A percentile compares a stretch with the other conserved stretches of the same genome.
phyloP scores from a whole-genome alignment of 2,113 vertebrate species.

The Tragulus kanchil region DNA sequence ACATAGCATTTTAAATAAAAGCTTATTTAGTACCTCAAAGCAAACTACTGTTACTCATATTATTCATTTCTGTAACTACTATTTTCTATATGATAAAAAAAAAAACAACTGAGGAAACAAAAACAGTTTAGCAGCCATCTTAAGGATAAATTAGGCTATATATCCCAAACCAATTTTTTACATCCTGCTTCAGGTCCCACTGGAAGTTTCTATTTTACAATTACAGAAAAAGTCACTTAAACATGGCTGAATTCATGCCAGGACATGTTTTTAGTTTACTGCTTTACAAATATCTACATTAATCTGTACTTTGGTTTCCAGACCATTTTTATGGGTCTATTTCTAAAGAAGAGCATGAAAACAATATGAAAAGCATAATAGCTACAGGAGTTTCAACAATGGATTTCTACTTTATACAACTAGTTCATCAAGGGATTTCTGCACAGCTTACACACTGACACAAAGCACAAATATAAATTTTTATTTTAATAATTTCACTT shows the following conservation, averaged over 20 bases:
- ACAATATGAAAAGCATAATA: conserved; percentile 84
- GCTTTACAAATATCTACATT: conserved; percentile 80
- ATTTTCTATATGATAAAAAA: conserved; percentile 83
- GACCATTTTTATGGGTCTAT: conserved; percentile 84
- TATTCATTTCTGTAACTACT: conserved; percentile 83
- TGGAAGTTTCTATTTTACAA: conserved; percentile 83
- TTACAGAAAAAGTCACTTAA: conserved; percentile 81
- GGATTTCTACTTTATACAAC: conserved; percentile 81
- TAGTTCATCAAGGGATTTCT: conserved; percentile 81
- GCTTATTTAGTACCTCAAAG: conserved; percentile 83
- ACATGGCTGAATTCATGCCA: conserved; percentile 79
- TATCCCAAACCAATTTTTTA: conserved; percentile 81
- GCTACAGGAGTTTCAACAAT: conserved; percentile 81
- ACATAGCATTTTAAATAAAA: conserved; percentile 83
- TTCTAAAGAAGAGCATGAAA: conserved; percentile 80
- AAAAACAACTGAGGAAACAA: conserved; percentile 77
- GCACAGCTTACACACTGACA: conserved; percentile 86
- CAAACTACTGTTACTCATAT: conserved; percentile 85
- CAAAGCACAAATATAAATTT: conserved; percentile 87
- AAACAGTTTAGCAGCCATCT: conserved; percentile 81
- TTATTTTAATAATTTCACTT: conserved; percentile 90
- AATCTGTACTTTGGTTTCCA: conserved; percentile 85
- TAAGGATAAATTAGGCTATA: conserved; percentile 83
- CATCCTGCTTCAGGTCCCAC: conserved; percentile 83
- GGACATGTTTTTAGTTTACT: conserved; percentile 80